Percentiles rank a stretch among this genome's conserved stretches.
These are phyloP conservation scores for Drosophila setosimentum DNA, from an alignment of 2,888 invertebrate genomes.

Conservation along the genomic window DNA sequence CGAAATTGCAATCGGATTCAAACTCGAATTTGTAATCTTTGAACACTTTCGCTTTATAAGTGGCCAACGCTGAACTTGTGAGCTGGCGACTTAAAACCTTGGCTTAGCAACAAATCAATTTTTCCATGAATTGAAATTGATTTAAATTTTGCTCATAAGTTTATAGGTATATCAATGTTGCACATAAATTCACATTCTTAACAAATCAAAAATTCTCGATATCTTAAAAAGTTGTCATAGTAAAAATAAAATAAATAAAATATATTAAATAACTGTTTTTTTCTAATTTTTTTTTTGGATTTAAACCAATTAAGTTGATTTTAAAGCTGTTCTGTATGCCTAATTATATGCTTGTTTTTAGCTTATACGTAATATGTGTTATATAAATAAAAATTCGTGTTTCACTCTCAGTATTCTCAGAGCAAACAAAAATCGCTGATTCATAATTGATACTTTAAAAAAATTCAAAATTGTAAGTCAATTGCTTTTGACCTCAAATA, in stretches of 20 bases:
- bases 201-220: not conserved
- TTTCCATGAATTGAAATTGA: not conserved
- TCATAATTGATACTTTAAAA: not conserved
- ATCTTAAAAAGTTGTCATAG: not conserved
- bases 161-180: not conserved
- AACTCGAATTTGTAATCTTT: conserved; percentile 8
- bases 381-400: not conserved
- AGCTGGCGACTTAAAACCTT: not conserved
- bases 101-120: not conserved
- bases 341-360: not conserved
- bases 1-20: conserved; percentile 6
- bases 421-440: not conserved
- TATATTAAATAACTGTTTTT: not conserved
- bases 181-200: not conserved
- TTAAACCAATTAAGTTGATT: not conserved
- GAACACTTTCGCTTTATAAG: conserved; percentile 31
- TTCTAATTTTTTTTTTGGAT: not conserved
- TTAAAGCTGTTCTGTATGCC: not conserved
- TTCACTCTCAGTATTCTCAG: not conserved
- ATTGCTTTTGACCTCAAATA: conserved; percentile 1
- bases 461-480: not conserved
- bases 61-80: conserved; percentile 22
- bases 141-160: not conserved
- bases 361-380: not conserved
- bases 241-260: not conserved